Conservation (phyloP, 1,140 invertebrate genomes). For the Ips nitidus region DNA sequence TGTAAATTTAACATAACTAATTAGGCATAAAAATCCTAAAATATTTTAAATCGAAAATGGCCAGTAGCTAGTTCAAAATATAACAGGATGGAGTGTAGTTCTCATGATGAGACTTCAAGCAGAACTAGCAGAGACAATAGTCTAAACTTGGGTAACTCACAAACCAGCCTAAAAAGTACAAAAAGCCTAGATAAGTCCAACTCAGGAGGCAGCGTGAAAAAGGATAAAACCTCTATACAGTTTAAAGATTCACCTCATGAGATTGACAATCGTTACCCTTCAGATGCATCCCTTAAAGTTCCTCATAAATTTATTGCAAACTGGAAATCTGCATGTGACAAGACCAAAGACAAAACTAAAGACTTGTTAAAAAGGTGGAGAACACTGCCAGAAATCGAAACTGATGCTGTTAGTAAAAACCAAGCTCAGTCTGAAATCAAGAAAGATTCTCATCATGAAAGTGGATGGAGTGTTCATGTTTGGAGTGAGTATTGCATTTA, state of each 20-base stretch:
- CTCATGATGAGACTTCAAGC: conserved; percentile 36
- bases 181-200: conserved; percentile 47
- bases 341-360: conserved; percentile 68
- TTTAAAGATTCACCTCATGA: conserved; percentile 49
- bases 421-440: conserved; percentile 47
- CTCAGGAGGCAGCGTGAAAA: conserved; percentile 47
- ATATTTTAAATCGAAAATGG: conserved; percentile 7
- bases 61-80: conserved; percentile 15
- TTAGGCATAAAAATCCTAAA: too few species aligned
- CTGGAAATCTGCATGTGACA: conserved; percentile 69
- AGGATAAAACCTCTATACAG: conserved; percentile 49
- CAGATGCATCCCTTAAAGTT: conserved; percentile 57
- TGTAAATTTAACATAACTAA: conserved; percentile 11
- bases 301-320: conserved; percentile 68
- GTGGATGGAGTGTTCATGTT: conserved; percentile 69
- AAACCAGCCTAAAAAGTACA: conserved; percentile 48
- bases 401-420: conserved; percentile 38
- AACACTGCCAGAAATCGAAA: conserved; percentile 61
- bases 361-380: conserved; percentile 68
- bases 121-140: conserved; percentile 47
- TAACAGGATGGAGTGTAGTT: conserved; percentile 38
- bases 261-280: conserved; percentile 41
- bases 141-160: conserved; percentile 45
- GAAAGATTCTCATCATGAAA: conserved; percentile 47
- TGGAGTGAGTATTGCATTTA: conserved; percentile 61